phyloP scores from a whole-genome alignment of 2,888 invertebrate species.

The Adelphocoris suturalis region DNA sequence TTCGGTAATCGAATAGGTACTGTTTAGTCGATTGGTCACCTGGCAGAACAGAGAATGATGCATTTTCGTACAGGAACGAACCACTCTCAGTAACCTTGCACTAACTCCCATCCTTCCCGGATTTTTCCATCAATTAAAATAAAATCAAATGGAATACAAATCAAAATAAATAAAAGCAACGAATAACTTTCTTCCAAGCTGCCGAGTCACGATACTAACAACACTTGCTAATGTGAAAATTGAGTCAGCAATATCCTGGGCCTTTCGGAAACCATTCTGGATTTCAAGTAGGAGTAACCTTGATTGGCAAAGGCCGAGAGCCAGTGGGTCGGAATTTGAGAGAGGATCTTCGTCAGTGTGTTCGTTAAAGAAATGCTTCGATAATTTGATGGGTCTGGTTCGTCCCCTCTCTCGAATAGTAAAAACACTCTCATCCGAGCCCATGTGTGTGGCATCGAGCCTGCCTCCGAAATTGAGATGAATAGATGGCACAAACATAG shows the following conservation, averaged over 20 bases:
- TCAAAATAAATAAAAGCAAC: neutral
- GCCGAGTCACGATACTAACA: too few relatives aligned
- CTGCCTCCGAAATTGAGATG: too few relatives aligned
- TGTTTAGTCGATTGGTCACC: too few relatives aligned
- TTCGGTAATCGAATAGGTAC: too few relatives aligned
- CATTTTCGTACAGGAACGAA: constrained; percentile 41
- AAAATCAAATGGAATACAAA: neutral
- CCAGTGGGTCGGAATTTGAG: constrained; percentile 30
- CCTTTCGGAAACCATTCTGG: too few relatives aligned
- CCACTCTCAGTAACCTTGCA: neutral
- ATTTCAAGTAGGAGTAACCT: too few relatives aligned
- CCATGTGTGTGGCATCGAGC: too few relatives aligned
- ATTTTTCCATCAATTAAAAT: neutral
- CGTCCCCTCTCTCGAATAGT: constrained; percentile 44
- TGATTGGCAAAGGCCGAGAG: neutral
- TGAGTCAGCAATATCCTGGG: too few relatives aligned
- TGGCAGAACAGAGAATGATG: too few relatives aligned
- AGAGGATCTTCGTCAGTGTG: constrained; percentile 25
- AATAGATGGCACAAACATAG: too few relatives aligned
- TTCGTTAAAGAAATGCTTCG: constrained; percentile 52
- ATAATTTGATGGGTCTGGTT: neutral
- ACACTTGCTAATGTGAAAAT: too few relatives aligned
- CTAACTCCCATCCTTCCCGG: neutral
- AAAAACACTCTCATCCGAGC: constrained; percentile 13
- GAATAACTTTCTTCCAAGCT: too few relatives aligned